These are phyloP conservation scores for Hoplodrina ambigua DNA, from an alignment of 2,888 invertebrate species.

Conservation along the genomic window DNA sequence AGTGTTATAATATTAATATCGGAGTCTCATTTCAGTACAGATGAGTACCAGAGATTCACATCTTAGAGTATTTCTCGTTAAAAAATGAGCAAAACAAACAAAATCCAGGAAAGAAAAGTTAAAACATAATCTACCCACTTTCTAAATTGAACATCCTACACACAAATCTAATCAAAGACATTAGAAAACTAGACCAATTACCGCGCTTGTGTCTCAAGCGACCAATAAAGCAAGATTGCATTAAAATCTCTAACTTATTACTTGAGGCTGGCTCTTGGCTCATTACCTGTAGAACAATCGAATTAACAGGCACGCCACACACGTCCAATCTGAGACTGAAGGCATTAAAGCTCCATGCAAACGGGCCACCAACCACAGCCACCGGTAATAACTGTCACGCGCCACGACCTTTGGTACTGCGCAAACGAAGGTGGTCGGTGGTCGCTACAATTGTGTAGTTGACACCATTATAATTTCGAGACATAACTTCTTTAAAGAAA, in stretches of 20 bases:
- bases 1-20: no score
- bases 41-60: no score
- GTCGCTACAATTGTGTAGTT: no score
- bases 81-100: not conserved
- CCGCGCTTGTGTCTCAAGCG: conserved; percentile 27
- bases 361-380: no score
- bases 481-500: no score
- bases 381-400: no score
- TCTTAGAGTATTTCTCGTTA: not conserved
- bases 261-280: conserved; percentile 50
- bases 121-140: conserved; percentile 13
- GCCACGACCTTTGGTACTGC: no score
- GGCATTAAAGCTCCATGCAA: conserved; percentile 12
- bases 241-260: conserved; percentile 63
- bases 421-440: no score
- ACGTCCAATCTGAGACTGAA: conserved; percentile 52
- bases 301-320: conserved; percentile 63
- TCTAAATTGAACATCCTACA: conserved; percentile 25
- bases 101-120: not conserved
- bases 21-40: no score
- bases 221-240: conserved; percentile 52
- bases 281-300: conserved; percentile 63
- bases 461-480: no score
- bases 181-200: conserved; percentile 48
- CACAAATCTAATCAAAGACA: conserved; percentile 37